phyloP scores from a whole-genome alignment of 2,113 vertebrate species.

The Puntigrus tetrazona region DNA sequence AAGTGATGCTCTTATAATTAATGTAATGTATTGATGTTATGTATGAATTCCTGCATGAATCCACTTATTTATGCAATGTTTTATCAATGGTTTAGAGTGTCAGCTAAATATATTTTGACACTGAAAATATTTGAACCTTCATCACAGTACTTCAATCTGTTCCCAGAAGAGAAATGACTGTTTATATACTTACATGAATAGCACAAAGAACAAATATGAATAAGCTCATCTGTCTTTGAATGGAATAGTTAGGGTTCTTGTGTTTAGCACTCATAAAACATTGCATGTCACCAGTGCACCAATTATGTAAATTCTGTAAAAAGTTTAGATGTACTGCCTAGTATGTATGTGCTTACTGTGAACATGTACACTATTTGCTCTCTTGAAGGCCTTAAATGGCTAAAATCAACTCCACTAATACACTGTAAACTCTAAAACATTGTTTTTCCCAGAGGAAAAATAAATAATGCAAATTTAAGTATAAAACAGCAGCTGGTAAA shows the following conservation, averaged over 20 bases:
- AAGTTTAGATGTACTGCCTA: background rate
- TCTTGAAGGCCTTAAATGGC: background rate
- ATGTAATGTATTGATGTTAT: conserved; percentile 18
- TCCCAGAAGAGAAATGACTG: conserved; percentile 13
- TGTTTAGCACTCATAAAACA: background rate
- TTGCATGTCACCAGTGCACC: background rate
- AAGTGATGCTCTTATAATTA: background rate
- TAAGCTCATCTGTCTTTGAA: too few species aligned
- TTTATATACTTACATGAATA: background rate
- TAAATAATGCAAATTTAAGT: background rate
- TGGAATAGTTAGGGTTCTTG: background rate
- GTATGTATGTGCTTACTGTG: background rate
- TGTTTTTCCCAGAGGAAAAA: background rate
- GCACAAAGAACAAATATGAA: background rate
- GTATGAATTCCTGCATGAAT: conserved; percentile 46
- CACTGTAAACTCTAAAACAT: background rate
- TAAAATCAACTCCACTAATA: background rate
- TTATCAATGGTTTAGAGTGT: conserved; percentile 48
- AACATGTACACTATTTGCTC: background rate
- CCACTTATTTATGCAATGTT: conserved; percentile 50
- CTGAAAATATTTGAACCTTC: conserved; percentile 31
- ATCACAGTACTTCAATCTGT: conserved; percentile 10
- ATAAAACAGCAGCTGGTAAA: background rate
- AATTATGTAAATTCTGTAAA: background rate
- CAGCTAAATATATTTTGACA: conserved; percentile 43